Percentiles rank a stretch among this genome's conserved stretches.
Evolutionary conservation across 1,140 invertebrate genomes (phyloP).

Genomic region (Drosophila yakuba): DNA sequence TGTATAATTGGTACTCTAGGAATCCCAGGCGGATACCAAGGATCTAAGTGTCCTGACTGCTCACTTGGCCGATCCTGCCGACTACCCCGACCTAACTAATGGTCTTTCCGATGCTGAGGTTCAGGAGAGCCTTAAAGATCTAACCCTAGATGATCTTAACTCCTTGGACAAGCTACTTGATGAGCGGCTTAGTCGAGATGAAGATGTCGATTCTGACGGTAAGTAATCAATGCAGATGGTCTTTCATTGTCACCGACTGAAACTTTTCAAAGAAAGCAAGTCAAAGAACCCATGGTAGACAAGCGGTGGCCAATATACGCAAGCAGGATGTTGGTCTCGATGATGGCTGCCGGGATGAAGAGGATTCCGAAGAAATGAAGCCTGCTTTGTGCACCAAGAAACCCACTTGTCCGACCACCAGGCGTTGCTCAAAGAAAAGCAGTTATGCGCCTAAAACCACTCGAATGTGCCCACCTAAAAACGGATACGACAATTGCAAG

Average conservation of each 20-base stretch:
- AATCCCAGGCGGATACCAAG: neutral
- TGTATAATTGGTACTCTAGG: neutral
- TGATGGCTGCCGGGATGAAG: slow-evolving; percentile 47
- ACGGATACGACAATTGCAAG: neutral
- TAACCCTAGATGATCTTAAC: slow-evolving; percentile 54
- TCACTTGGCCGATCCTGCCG: neutral
- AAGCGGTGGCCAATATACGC: slow-evolving; percentile 1
- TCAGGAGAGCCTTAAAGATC: slow-evolving; percentile 37
- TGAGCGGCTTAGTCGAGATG: slow-evolving; percentile 32
- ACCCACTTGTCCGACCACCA: slow-evolving; percentile 19
- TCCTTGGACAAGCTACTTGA: slow-evolving; percentile 47
- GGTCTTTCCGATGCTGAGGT: slow-evolving; percentile 61
- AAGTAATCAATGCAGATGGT: neutral
- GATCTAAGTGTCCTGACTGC: neutral
- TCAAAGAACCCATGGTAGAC: slow-evolving; percentile 24
- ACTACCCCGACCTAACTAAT: slow-evolving; percentile 61
- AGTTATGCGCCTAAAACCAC: slow-evolving; percentile 1
- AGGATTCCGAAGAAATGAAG: slow-evolving; percentile 32
- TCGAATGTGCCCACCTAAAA: neutral
- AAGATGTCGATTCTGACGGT: slow-evolving; percentile 14
- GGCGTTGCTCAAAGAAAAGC: slow-evolving; percentile 9
- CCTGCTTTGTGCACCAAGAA: slow-evolving; percentile 4
- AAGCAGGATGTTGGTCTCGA: slow-evolving; percentile 9
- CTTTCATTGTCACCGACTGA: slow-evolving; percentile 8
- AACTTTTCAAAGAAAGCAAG: slow-evolving; percentile 52